Evolutionary conservation across 2,888 invertebrate genomes (phyloP).

Genomic region (Eurytoma adleriae): DNA sequence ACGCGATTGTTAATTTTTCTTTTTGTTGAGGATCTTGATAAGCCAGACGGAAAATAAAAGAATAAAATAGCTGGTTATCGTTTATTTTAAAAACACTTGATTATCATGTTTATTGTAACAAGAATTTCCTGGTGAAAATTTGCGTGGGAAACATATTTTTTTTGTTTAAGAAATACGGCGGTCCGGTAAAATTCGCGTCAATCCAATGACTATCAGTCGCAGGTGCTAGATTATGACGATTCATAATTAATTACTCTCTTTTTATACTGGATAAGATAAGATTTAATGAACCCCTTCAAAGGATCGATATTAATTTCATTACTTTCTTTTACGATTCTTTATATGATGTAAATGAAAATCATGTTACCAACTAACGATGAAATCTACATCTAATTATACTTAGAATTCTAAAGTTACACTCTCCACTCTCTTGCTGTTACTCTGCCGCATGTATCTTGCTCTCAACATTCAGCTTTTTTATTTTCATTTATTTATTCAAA

Average conservation of each 20-base stretch:
- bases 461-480: conserved; percentile 38
- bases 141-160: conserved; percentile 16
- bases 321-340: conserved; percentile 33
- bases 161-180: conserved; percentile 36
- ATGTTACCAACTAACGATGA: conserved; percentile 56
- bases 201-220: conserved; percentile 32
- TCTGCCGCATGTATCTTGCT: conserved; percentile 34
- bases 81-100: conserved; percentile 27
- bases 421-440: conserved; percentile 40
- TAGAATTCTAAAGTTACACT: conserved; percentile 55
- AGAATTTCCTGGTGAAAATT: too few species aligned
- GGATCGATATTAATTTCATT: conserved; percentile 30
- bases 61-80: conserved; percentile 52
- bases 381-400: conserved; percentile 56
- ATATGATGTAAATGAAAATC: conserved; percentile 56
- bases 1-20: conserved; percentile 3
- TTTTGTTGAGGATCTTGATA: conserved; percentile 22
- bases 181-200: conserved; percentile 35
- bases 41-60: conserved; percentile 42
- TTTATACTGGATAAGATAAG: conserved; percentile 38
- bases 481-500: neutral
- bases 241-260: conserved; percentile 33
- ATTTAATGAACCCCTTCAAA: conserved; percentile 47
- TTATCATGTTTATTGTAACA: too few species aligned
- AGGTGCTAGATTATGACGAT: conserved; percentile 48